Evolutionary conservation across 1,140 invertebrate species (phyloP).

Genomic region (Arctopsyche grandis): DNA sequence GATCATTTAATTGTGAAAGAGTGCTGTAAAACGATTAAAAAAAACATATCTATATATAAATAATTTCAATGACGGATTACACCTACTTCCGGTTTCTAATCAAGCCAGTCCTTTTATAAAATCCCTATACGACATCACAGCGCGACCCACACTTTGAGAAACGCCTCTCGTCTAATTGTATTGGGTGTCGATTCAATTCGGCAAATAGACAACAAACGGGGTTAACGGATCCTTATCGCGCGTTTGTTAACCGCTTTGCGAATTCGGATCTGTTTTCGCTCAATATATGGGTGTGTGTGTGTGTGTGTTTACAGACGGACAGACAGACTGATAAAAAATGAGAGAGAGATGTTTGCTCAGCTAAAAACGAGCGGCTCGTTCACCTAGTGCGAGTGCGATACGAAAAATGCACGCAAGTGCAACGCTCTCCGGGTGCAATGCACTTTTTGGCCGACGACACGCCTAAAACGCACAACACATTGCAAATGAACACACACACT

Average conservation of each 20-base stretch:
- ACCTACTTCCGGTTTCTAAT: no score
- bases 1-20: no score
- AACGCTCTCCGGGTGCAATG: slow-evolving; percentile 27
- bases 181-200: neutral
- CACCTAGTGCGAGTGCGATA: slow-evolving; percentile 20
- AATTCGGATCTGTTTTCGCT: slow-evolving; percentile 16
- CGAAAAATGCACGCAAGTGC: slow-evolving; percentile 37
- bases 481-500: neutral
- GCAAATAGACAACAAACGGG: slow-evolving; percentile 8
- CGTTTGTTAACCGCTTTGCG: neutral
- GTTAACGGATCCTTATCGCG: slow-evolving; percentile 33
- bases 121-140: no score
- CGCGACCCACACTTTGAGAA: neutral
- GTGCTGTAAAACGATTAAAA: no score
- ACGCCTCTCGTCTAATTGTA: neutral
- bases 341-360: slow-evolving; percentile 22
- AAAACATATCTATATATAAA: no score
- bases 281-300: neutral
- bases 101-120: no score
- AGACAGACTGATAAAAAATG: slow-evolving; percentile 9
- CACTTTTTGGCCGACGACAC: slow-evolving; percentile 32
- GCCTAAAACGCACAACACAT: slow-evolving; percentile 3
- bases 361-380: slow-evolving; percentile 23
- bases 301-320: neutral
- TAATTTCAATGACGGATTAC: no score